These are phyloP conservation scores for Heliothis subflexa DNA, from an alignment of 1,140 invertebrate species.

Conservation along the genomic window DNA sequence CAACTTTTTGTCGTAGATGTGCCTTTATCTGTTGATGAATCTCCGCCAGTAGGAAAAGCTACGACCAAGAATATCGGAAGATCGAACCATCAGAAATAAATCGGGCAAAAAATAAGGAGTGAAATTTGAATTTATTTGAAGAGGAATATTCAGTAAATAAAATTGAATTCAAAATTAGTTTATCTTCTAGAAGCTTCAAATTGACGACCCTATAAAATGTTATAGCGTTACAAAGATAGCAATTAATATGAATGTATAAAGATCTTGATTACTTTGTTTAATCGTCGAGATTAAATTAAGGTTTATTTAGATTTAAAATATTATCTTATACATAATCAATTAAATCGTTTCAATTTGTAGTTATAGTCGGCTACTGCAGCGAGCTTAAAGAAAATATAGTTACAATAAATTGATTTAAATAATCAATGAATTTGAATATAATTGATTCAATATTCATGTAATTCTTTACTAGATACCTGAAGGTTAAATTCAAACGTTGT, in stretches of 20 bases:
- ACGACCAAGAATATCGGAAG: background rate
- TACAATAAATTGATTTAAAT: background rate
- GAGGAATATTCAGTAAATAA: background rate
- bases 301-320: slow-evolving; percentile 16
- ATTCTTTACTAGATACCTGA: background rate
- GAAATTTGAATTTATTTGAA: background rate
- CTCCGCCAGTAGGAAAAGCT: slow-evolving; percentile 28
- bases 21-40: slow-evolving; percentile 46
- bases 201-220: slow-evolving; percentile 32
- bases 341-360: slow-evolving; percentile 21
- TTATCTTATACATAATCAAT: slow-evolving; percentile 27
- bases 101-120: background rate
- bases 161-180: background rate
- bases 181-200: background rate
- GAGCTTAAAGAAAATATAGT: background rate
- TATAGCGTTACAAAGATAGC: slow-evolving; percentile 25
- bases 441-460: slow-evolving; percentile 3
- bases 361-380: slow-evolving; percentile 13
- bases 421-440: slow-evolving; percentile 10
- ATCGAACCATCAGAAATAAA: background rate
- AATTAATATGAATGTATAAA: slow-evolving; percentile 41
- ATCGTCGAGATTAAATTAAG: slow-evolving; percentile 25
- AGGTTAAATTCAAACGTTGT: background rate
- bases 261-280: slow-evolving; percentile 35
- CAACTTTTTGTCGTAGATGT: slow-evolving; percentile 44